phyloP scores from a whole-genome alignment of 30 jellyfish, hydroid and myxozoan genomes.

The Aurelia sp. region DNA sequence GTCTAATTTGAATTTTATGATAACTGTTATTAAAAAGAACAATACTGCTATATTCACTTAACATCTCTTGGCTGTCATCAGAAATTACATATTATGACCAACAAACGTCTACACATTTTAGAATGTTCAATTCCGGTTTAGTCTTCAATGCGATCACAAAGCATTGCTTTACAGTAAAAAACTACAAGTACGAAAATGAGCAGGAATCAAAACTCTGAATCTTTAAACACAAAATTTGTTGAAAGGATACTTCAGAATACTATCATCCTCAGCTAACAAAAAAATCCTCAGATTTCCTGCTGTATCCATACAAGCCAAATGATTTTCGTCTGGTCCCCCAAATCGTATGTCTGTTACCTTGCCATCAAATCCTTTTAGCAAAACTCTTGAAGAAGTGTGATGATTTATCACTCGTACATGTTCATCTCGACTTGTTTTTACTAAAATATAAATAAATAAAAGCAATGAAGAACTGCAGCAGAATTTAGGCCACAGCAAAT shows the following conservation, averaged over 20 bases:
- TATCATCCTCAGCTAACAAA: conserved; percentile 64
- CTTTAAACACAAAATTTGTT: background rate
- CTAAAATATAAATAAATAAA: conserved; percentile 16
- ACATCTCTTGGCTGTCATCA: too few species aligned
- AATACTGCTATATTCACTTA: too few species aligned
- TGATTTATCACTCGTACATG: conserved; percentile 89
- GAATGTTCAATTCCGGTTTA: too few species aligned
- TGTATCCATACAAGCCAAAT: conserved; percentile 86
- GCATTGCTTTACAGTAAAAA: too few species aligned
- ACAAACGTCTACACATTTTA: too few species aligned
- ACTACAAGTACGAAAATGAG: too few species aligned
- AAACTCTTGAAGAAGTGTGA: conserved; percentile 79
- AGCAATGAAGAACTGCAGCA: too few species aligned
- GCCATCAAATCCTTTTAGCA: conserved; percentile 80
- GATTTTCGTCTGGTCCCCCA: conserved; percentile 77
- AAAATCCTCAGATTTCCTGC: conserved; percentile 76
- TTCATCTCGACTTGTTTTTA: conserved; percentile 57
- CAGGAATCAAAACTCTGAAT: background rate
- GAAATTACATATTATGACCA: too few species aligned
- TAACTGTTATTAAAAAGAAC: too few species aligned
- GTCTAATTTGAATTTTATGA: too few species aligned
- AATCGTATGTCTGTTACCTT: conserved; percentile 77
- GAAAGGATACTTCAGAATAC: conserved; percentile 86
- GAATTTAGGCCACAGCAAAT: too few species aligned
- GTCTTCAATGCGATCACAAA: too few species aligned